Evolutionary conservation across 2,797 vertebrate species (phyloP).

Genomic region (Hipposideros larvatus): DNA sequence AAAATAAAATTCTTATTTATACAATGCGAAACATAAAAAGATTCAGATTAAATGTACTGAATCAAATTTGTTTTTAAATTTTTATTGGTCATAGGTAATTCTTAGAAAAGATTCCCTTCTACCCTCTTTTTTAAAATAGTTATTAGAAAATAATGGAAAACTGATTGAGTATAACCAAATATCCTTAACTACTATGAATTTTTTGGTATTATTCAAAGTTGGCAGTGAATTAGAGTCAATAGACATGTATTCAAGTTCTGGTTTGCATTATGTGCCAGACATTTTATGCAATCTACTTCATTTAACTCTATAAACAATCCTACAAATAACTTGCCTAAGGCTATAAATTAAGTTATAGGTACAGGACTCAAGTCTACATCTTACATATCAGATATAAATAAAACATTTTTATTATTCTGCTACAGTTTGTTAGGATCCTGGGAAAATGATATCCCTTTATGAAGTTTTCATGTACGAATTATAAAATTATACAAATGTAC

Average conservation of each 20-base stretch:
- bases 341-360: neutral
- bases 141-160: neutral
- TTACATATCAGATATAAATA: neutral
- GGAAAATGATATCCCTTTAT: neutral
- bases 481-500: neutral
- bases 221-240: neutral
- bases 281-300: neutral
- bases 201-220: neutral
- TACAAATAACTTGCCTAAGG: neutral
- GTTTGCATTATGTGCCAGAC: neutral
- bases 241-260: neutral
- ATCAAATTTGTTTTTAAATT: constrained; percentile 27
- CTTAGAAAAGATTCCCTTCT: neutral
- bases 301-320: neutral
- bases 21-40: neutral
- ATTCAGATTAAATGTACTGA: neutral
- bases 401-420: neutral
- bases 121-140: neutral
- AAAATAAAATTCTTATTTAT: constrained; percentile 1
- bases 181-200: neutral
- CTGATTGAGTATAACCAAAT: neutral
- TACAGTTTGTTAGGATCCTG: neutral
- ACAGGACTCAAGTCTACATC: neutral
- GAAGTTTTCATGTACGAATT: neutral
- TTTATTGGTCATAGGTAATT: neutral